These are phyloP conservation scores for Gymnothorax javanicus DNA, from an alignment of 2,797 vertebrate genomes.

Conservation along the genomic window DNA sequence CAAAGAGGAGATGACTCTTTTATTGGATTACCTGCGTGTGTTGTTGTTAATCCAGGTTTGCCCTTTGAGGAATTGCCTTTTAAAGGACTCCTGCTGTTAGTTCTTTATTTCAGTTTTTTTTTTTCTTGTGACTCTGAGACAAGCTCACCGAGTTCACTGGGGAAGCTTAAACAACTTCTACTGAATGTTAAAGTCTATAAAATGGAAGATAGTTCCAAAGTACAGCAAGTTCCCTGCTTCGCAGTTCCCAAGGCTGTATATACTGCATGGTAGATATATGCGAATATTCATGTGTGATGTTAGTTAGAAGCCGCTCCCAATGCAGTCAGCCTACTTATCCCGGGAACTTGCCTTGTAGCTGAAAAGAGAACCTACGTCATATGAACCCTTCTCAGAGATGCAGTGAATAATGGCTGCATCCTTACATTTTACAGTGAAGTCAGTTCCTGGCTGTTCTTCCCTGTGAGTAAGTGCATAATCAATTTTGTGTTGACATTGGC, in stretches of 20 bases:
- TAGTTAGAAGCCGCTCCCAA: neutral
- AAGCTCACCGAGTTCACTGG: slow-evolving; percentile 52
- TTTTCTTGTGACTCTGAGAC: slow-evolving; percentile 56
- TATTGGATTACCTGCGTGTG: slow-evolving; percentile 68
- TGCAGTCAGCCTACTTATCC: neutral
- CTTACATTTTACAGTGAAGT: neutral
- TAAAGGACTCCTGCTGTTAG: slow-evolving; percentile 40
- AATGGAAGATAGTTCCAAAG: neutral
- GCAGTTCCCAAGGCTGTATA: neutral
- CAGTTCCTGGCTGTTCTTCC: neutral
- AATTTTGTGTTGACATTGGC: neutral
- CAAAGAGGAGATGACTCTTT: slow-evolving; percentile 72
- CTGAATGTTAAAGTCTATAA: slow-evolving; percentile 40
- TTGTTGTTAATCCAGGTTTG: slow-evolving; percentile 67
- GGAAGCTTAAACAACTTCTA: slow-evolving; percentile 9
- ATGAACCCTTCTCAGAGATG: neutral
- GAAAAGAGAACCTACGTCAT: neutral
- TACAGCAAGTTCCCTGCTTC: neutral
- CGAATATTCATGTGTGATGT: neutral
- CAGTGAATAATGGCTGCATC: neutral
- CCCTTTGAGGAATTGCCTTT: slow-evolving; percentile 68
- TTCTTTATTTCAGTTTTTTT: slow-evolving; percentile 32
- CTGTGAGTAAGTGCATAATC: neutral
- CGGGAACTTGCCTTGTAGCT: neutral
- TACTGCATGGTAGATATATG: neutral